phyloP scores from a whole-genome alignment of 2,888 invertebrate species.

The Drosophila histrio region DNA sequence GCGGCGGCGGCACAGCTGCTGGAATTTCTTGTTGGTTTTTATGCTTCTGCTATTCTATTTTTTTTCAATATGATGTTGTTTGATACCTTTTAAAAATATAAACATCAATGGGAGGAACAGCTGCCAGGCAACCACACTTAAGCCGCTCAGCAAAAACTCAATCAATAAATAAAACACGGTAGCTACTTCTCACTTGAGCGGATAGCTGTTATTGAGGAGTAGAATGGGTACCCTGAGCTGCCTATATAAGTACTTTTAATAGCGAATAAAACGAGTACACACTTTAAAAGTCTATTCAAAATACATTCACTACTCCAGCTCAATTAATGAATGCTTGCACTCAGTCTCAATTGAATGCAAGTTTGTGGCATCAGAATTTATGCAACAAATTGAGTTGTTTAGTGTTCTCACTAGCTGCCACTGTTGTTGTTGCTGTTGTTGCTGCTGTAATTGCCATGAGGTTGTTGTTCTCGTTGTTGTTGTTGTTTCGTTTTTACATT shows the following conservation, averaged over 20 bases:
- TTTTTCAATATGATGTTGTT: slow-evolving; percentile 3
- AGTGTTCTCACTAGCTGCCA: neutral
- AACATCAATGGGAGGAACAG: slow-evolving; percentile 46
- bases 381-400: slow-evolving; percentile 47
- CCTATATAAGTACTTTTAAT: neutral
- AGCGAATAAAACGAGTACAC: neutral
- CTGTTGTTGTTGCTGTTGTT: slow-evolving; percentile 10
- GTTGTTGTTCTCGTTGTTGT: slow-evolving; percentile 1
- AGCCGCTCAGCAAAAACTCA: slow-evolving; percentile 56
- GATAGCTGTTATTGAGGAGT: neutral
- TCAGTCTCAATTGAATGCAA: slow-evolving; percentile 21
- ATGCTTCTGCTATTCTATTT: too few relatives aligned
- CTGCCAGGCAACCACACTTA: slow-evolving; percentile 51
- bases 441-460: slow-evolving; percentile 5
- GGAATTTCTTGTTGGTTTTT: slow-evolving; percentile 8
- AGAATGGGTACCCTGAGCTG: neutral
- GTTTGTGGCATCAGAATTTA: slow-evolving; percentile 27
- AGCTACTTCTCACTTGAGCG: slow-evolving; percentile 27
- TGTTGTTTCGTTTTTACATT: slow-evolving; percentile 10
- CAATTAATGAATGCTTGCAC: slow-evolving; percentile 33
- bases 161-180: slow-evolving; percentile 45
- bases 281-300: slow-evolving; percentile 25
- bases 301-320: slow-evolving; percentile 33
- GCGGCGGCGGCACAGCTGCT: slow-evolving; percentile 41
- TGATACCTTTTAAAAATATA: slow-evolving; percentile 35